Percentiles rank a stretch among this genome's conserved stretches.
These are phyloP conservation scores for Nyctibius grandis DNA, from an alignment of 2,797 vertebrate species.

Conservation along the genomic window DNA sequence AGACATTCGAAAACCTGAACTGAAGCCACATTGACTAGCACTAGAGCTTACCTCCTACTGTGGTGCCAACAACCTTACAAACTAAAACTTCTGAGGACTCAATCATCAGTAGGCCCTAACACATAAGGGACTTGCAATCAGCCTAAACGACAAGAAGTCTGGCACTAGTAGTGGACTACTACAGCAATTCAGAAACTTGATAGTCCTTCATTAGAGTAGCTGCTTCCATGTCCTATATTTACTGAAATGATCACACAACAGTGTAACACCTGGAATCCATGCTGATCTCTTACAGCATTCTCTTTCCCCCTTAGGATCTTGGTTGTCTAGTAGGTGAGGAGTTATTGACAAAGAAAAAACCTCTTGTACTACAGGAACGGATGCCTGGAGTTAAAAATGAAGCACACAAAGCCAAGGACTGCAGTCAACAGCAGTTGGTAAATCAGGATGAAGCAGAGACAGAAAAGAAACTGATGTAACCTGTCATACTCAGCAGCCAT, in stretches of 20 bases:
- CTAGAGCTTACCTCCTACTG: background rate
- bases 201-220: background rate
- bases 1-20: background rate
- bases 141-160: background rate
- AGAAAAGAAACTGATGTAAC: background rate
- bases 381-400: background rate
- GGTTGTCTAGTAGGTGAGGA: background rate
- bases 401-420: background rate
- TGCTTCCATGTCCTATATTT: background rate
- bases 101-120: background rate
- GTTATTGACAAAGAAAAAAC: background rate
- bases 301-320: background rate
- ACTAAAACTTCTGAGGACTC: background rate
- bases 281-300: background rate
- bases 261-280: background rate
- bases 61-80: background rate
- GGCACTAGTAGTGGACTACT: background rate
- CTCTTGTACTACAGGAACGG: background rate
- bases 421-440: background rate
- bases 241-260: background rate
- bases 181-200: background rate
- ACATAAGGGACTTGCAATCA: background rate
- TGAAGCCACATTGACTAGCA: background rate
- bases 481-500: background rate
- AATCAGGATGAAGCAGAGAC: background rate